phyloP scores from a whole-genome alignment of 1,140 invertebrate genomes.

The Drosophila erecta region DNA sequence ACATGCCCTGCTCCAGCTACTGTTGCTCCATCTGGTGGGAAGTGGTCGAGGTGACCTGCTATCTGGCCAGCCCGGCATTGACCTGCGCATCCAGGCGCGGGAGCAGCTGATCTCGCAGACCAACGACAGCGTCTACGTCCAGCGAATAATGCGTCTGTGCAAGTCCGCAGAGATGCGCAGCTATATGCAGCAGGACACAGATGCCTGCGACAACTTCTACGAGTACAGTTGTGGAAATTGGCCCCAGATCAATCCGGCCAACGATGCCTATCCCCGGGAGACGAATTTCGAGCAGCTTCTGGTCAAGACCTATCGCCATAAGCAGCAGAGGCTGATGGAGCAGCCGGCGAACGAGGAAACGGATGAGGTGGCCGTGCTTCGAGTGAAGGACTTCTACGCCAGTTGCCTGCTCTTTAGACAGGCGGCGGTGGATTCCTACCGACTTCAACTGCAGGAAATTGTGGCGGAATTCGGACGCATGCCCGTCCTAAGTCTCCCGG shows the following conservation, averaged over 20 bases:
- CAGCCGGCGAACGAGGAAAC: slow-evolving; percentile 29
- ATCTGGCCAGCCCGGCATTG: slow-evolving; percentile 43
- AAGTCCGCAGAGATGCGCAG: slow-evolving; percentile 78
- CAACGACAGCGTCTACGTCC: slow-evolving; percentile 71
- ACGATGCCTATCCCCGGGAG: slow-evolving; percentile 43
- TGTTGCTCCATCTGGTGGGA: slow-evolving; percentile 12
- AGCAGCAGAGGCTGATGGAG: slow-evolving; percentile 66
- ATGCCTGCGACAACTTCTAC: slow-evolving; percentile 74
- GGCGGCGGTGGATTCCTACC: slow-evolving; percentile 18
- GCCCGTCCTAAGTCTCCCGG: slow-evolving; percentile 44
- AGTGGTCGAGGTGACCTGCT: slow-evolving; percentile 44
- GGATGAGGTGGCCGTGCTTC: slow-evolving; percentile 39
- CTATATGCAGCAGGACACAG: slow-evolving; percentile 59
- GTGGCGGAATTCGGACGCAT: slow-evolving; percentile 62
- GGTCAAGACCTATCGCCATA: slow-evolving; percentile 53
- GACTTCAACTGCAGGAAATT: slow-evolving; percentile 49
- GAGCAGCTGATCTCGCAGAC: slow-evolving; percentile 68
- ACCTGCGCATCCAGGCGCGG: slow-evolving; percentile 62
- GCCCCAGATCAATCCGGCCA: slow-evolving; percentile 75
- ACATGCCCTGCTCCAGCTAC: slow-evolving; percentile 9
- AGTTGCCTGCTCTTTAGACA: slow-evolving; percentile 61
- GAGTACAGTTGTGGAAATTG: slow-evolving; percentile 75
- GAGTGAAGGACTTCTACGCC: slow-evolving; percentile 66
- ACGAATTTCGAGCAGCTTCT: slow-evolving; percentile 67
- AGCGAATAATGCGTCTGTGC: slow-evolving; percentile 70